Evolutionary conservation across 2,888 invertebrate species (phyloP), one percentile per base, ranked within the genome.

Genomic region (Orthonevra nobilis): DNA sequence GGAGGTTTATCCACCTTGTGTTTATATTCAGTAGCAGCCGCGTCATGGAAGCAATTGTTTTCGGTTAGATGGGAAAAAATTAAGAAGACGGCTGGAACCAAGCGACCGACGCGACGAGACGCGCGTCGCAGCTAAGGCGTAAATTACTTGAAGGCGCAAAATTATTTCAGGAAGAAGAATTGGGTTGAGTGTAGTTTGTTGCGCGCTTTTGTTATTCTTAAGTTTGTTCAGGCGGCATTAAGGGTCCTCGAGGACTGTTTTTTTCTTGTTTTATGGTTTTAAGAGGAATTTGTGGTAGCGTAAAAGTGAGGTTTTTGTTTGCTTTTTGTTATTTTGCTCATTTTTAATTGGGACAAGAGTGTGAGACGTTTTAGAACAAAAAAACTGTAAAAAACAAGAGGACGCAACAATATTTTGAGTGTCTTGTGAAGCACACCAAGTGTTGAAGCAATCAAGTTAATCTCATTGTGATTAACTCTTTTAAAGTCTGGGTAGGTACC

Each of bases 91-190:
- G 34, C 14, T 26, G 44, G 46, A 6, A n/a, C n/a, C n/a, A n/a
- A n/a, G n/a, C n/a, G n/a, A n/a, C n/a, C n/a, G n/a, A n/a, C n/a
- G n/a, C n/a, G n/a, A n/a, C 17, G 44, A 48, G 56, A n/a, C 15
- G 28, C 19, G 26, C 30, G 42, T 54, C 52, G 26, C 30, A 36
- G 36, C 46, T 56, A 46, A 56, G 23, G 68, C 68, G 38, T 58
- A 68, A 68, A 58, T 68, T 58, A 42, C 23, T 30, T 42, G 58
- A 68, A 68, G 40, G 40, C 30, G n/a, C n/a, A 58, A 32, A 58
- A 50, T 68, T 36, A n/a, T 58, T 58, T 48, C 40, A 68, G 48
- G 58, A 48, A 28, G 32, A 17, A 23, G 26, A 68, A 40, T 48
- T 40, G 58, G 48, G 68, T 58, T 58, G 36, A 40, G 68, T 68